Evolutionary conservation across 2,113 vertebrate species (phyloP).

Genomic region (Monopterus albus): DNA sequence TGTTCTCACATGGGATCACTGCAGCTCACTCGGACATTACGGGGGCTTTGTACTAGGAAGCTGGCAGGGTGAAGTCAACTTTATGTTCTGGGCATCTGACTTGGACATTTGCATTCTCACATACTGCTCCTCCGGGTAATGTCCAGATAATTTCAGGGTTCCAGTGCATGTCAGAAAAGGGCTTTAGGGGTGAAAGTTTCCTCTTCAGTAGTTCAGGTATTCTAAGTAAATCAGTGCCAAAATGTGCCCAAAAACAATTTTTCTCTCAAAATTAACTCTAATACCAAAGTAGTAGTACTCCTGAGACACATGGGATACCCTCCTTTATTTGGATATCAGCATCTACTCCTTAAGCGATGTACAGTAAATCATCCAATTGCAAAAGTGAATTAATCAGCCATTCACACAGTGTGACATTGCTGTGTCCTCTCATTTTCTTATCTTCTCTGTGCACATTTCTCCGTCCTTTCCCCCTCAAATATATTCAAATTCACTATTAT

Average conservation of each 20-base stretch:
- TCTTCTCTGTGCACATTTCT: slow-evolving; percentile 66
- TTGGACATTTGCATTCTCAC: too few species aligned
- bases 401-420: slow-evolving; percentile 67
- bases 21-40: too few species aligned
- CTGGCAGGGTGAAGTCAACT: too few species aligned
- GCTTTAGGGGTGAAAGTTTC: slow-evolving; percentile 9
- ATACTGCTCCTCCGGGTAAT: too few species aligned
- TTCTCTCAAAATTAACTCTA: slow-evolving; percentile 12
- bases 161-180: too few species aligned
- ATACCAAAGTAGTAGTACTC: slow-evolving; percentile 17
- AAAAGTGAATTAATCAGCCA: slow-evolving; percentile 69
- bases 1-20: too few species aligned
- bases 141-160: too few species aligned
- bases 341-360: slow-evolving; percentile 50
- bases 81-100: too few species aligned
- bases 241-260: slow-evolving; percentile 32
- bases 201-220: slow-evolving; percentile 16
- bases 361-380: slow-evolving; percentile 66
- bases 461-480: slow-evolving; percentile 28
- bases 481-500: slow-evolving; percentile 62
- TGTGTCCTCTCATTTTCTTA: slow-evolving; percentile 74
- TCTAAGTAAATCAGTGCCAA: slow-evolving; percentile 39
- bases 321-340: slow-evolving; percentile 51
- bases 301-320: slow-evolving; percentile 31
- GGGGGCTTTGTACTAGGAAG: too few species aligned